phyloP scores from a whole-genome alignment of 2,888 invertebrate species.

The Drosophila kanekoi region DNA sequence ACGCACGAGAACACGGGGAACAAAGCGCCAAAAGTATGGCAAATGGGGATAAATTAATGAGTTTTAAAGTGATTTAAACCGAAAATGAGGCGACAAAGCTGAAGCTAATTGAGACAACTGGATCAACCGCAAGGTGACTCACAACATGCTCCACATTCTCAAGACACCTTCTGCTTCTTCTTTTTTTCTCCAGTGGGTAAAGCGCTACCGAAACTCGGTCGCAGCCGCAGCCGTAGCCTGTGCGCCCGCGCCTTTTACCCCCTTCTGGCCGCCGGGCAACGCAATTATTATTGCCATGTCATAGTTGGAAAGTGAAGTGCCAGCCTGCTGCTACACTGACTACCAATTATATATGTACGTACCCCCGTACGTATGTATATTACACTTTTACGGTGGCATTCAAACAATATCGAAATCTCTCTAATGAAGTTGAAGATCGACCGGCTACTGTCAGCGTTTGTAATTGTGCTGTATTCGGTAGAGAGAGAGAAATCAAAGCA shows the following conservation, averaged over 20 bases:
- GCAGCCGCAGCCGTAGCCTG: constrained; percentile 14
- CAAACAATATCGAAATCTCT: constrained; percentile 82
- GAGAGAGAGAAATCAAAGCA: constrained; percentile 49
- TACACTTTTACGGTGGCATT: constrained; percentile 71
- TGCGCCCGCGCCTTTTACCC: not conserved
- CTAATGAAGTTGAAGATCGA: constrained; percentile 83
- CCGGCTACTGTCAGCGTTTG: constrained; percentile 81
- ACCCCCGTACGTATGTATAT: constrained; percentile 28
- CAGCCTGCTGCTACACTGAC: constrained; percentile 45
- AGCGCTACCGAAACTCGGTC: constrained; percentile 65
- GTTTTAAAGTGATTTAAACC: constrained; percentile 40
- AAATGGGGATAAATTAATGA: constrained; percentile 28
- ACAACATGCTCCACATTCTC: constrained; percentile 53
- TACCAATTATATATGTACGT: constrained; percentile 64
- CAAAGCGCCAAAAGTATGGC: constrained; percentile 13
- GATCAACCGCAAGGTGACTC: constrained; percentile 57
- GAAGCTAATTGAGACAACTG: constrained; percentile 73
- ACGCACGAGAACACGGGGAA: not conserved
- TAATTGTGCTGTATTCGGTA: constrained; percentile 65
- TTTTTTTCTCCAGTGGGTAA: constrained; percentile 42
- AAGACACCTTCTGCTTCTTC: constrained; percentile 26
- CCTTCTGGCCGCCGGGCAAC: constrained; percentile 26
- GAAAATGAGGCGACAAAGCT: constrained; percentile 55
- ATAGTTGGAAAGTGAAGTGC: constrained; percentile 79
- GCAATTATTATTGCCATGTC: constrained; percentile 81